Conservation (phyloP, 2,797 vertebrate species). For the Gephyroberyx darwinii region DNA sequence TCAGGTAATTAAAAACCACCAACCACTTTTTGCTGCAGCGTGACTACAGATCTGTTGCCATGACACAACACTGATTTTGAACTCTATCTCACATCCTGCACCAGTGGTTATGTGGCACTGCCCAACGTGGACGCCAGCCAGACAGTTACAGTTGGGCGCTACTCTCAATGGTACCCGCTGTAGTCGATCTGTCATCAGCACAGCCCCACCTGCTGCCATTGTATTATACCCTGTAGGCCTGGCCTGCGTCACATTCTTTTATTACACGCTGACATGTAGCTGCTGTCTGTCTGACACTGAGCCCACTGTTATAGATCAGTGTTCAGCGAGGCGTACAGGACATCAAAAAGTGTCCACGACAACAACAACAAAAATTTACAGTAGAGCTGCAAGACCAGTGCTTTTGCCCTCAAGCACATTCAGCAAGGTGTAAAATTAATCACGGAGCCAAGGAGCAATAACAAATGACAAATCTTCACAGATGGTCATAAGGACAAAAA, state of each 20-base stretch:
- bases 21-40: slow-evolving; percentile 23
- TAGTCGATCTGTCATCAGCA: slow-evolving; percentile 60
- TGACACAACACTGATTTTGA: slow-evolving; percentile 9
- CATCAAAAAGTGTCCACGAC: slow-evolving; percentile 11
- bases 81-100: slow-evolving; percentile 20
- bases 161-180: slow-evolving; percentile 43
- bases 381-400: not conserved
- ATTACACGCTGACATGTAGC: slow-evolving; percentile 55
- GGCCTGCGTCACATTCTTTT: slow-evolving; percentile 55
- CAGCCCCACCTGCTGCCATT: slow-evolving; percentile 59
- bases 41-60: slow-evolving; percentile 8
- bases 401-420: slow-evolving; percentile 12
- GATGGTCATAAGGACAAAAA: no score
- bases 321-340: slow-evolving; percentile 28
- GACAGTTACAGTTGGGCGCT: slow-evolving; percentile 32
- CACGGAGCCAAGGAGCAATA: slow-evolving; percentile 4
- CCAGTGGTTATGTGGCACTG: slow-evolving; percentile 13
- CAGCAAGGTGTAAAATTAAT: slow-evolving; percentile 23
- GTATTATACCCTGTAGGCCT: slow-evolving; percentile 24
- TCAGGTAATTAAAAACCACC: slow-evolving; percentile 4
- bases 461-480: not conserved
- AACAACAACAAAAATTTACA: slow-evolving; percentile 1
- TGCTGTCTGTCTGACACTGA: slow-evolving; percentile 50
- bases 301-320: slow-evolving; percentile 37
- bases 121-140: slow-evolving; percentile 47